Percentiles rank a stretch among this genome's conserved stretches.
phyloP scores from a whole-genome alignment of 2,113 vertebrate species.

The Corythornis cristatus region DNA sequence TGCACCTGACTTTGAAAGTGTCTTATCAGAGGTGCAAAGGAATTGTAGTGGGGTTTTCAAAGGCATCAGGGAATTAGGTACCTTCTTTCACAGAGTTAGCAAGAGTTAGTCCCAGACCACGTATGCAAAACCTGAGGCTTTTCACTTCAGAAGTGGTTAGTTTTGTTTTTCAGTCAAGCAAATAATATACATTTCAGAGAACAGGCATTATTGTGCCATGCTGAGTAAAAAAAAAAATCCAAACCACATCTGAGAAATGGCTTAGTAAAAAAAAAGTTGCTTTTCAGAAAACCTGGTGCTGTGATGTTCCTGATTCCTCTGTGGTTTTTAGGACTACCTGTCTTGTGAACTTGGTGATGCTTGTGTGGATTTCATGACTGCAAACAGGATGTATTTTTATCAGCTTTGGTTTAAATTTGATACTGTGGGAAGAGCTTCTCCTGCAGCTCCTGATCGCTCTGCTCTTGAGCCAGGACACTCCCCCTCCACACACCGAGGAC shows the following conservation, averaged over 20 bases:
- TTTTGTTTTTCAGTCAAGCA: neutral
- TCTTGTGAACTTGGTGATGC: neutral
- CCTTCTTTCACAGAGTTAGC: neutral
- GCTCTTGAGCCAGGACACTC: neutral
- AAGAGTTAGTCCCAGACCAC: neutral
- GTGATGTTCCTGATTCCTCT: fast-evolving
- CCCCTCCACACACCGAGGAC: fast-evolving
- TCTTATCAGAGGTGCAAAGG: neutral
- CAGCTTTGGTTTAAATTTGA: neutral
- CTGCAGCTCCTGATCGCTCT: fast-evolving
- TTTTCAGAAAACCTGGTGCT: neutral
- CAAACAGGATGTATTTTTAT: neutral
- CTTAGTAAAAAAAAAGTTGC: neutral
- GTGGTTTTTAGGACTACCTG: neutral
- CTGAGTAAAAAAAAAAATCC: neutral
- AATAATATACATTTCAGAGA: neutral
- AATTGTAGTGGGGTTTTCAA: neutral
- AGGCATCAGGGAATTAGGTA: neutral
- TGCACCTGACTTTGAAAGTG: neutral
- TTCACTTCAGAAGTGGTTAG: neutral
- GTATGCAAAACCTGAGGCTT: neutral
- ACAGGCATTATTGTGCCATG: neutral
- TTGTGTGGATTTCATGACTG: neutral
- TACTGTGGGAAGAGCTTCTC: neutral
- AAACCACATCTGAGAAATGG: fast-evolving